Base-by-base conservation (phyloP, 64 coral and sea anemone genomes). In the Porites lutea region DNA sequence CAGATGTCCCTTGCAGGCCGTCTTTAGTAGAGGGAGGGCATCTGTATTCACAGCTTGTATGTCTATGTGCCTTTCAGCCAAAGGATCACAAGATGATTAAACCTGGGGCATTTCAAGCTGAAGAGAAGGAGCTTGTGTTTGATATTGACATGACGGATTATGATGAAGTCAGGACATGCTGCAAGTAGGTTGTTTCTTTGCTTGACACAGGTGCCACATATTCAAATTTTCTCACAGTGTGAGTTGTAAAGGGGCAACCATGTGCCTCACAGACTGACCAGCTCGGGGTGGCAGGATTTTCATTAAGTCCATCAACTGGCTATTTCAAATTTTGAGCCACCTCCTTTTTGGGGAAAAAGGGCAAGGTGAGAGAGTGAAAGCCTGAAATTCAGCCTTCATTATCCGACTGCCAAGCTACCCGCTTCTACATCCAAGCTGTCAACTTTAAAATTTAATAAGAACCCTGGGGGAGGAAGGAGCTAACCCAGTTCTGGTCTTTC, bases 111-210 rank as follows among this genome's bases (percentile, higher is more conserved):
- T 98, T 98, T 90, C 97, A 91, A 61, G 97, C 97, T 6, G 83
- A 94, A 2, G 97, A 98, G 55, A 98, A 96, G 49, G 97, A 98
- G 54, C 86, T 98, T 5, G 97, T 98, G n/a, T 98, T 98, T 91
- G 97, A 98, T 77, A 98, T 98, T 79, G 97, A 98, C 67, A 98
- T 98, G 97, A 98, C 97, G 79, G 97, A 98, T 79, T 98, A 98
- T 51, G 97, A 98, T 54, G 97, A 98, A 87, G 89, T 98, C 20
- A 93, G 97, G 79, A 98, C 97, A 27, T 98, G 97, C 59, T 98
- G 97, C 88, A 92, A 95, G 97, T 98, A 90, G 84, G 97, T 93
- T 18, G 51, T 65, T 83, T 63, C 6, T 59, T 59, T 3, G 10
- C 37, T 4, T 22, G 7, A 15, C 68, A 8, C 12, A 10, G 8